Evolutionary conservation across 1,140 invertebrate species (phyloP).

Genomic region (Eurosta solidaginis): DNA sequence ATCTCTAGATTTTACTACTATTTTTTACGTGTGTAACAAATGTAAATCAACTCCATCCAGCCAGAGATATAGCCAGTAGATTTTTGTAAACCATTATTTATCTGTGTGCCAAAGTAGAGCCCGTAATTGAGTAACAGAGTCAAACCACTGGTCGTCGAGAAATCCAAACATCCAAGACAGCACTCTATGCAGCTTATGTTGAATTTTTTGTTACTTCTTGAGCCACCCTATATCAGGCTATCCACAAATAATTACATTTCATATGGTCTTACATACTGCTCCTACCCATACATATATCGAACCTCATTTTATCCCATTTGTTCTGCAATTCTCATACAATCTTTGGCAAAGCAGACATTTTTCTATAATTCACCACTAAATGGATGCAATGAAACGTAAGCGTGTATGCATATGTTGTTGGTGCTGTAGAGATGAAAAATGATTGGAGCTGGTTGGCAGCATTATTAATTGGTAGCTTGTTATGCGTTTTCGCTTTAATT

Average conservation of each 20-base stretch:
- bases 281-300: neutral
- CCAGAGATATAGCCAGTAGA: too few species aligned
- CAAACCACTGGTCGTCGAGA: too few species aligned
- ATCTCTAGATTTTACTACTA: too few species aligned
- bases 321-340: constrained; percentile 14
- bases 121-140: too few species aligned
- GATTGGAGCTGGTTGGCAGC: constrained; percentile 6
- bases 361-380: constrained; percentile 58
- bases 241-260: too few species aligned
- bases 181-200: too few species aligned
- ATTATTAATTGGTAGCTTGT: constrained; percentile 57
- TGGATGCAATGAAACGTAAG: constrained; percentile 33
- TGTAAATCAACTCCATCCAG: too few species aligned
- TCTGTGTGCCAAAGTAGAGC: too few species aligned
- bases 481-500: constrained; percentile 58
- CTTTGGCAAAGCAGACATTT: constrained; percentile 31
- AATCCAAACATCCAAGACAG: too few species aligned
- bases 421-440: neutral
- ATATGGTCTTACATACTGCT: neutral
- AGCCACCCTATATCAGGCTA: neutral
- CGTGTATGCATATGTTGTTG: neutral
- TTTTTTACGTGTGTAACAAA: too few species aligned
- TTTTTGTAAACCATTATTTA: too few species aligned
- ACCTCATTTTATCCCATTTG: neutral
- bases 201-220: neutral